Evolutionary conservation across 2,888 invertebrate genomes (phyloP).

Genomic region (Listrodromus nycthemerus): DNA sequence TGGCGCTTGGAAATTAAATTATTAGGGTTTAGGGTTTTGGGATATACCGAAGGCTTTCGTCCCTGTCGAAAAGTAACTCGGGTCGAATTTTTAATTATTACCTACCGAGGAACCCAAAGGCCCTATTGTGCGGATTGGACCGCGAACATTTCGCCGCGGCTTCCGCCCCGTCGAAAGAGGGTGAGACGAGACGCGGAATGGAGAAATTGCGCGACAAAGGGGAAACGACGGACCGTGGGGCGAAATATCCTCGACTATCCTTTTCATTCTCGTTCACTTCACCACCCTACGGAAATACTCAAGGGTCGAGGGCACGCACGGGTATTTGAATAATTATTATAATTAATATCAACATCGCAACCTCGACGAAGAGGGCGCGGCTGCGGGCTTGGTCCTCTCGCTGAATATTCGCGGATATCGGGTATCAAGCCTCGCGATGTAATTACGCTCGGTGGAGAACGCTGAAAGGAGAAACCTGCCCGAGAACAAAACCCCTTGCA

Average conservation of each 20-base stretch:
- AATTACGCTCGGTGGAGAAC: conserved; percentile 65
- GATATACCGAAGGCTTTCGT: too few relatives aligned
- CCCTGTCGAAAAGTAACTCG: not conserved
- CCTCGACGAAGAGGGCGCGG: not conserved
- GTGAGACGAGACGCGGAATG: conserved; percentile 11
- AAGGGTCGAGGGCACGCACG: conserved; percentile 24
- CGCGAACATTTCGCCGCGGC: conserved; percentile 28
- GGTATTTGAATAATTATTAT: conserved; percentile 67
- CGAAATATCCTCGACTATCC: conserved; percentile 46
- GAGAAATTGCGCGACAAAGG: not conserved
- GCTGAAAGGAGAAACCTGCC: conserved; percentile 55
- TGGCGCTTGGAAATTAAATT: too few relatives aligned
- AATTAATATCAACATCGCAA: conserved; percentile 63
- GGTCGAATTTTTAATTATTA: not conserved
- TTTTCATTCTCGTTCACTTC: conserved; percentile 54
- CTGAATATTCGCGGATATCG: conserved; percentile 60
- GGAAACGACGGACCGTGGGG: conserved; percentile 6
- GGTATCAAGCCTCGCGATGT: conserved; percentile 67
- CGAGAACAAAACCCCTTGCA: not conserved
- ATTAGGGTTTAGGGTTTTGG: too few relatives aligned
- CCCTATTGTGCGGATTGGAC: too few relatives aligned
- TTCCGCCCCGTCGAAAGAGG: conserved; percentile 50
- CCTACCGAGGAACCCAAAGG: too few relatives aligned
- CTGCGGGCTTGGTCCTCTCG: conserved; percentile 5
- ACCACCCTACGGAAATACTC: conserved; percentile 43